A percentile compares a stretch with the other conserved stretches of the same genome.
Conservation (phyloP, 2,113 vertebrate genomes). For the Collichthys lucidus region DNA sequence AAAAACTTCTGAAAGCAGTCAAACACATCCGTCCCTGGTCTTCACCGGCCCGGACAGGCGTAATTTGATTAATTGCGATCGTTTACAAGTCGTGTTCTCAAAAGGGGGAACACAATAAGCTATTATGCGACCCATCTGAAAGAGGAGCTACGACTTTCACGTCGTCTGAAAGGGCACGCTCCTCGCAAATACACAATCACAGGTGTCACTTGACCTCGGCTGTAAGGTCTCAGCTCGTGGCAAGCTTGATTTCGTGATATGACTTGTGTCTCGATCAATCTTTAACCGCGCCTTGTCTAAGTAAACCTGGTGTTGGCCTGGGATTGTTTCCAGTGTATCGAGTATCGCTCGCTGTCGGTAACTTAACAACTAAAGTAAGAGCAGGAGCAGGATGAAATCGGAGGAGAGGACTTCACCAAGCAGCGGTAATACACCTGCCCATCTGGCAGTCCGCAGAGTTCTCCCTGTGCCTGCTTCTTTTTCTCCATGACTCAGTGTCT, state of each 20-base stretch:
- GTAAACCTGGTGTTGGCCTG: conserved; percentile 11
- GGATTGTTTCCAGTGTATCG: not conserved
- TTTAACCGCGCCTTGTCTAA: conserved; percentile 40
- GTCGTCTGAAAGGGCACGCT: conserved; percentile 13
- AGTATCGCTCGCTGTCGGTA: conserved; percentile 43
- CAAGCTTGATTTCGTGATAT: conserved; percentile 21
- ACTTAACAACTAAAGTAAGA: conserved; percentile 38
- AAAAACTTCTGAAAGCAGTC: not conserved
- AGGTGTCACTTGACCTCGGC: conserved; percentile 32
- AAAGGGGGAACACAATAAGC: conserved; percentile 33
- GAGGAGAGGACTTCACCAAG: conserved; percentile 35
- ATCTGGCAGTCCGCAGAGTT: not conserved
- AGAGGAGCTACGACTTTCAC: conserved; percentile 35
- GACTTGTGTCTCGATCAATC: conserved; percentile 53
- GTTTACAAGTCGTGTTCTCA: conserved; percentile 40
- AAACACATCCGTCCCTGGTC: not conserved
- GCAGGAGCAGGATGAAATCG: conserved; percentile 33
- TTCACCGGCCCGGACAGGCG: not conserved
- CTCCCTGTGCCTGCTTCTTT: conserved; percentile 9
- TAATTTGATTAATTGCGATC: conserved; percentile 53
- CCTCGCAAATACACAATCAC: conserved; percentile 27
- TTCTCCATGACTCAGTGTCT: conserved; percentile 52
- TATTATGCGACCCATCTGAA: conserved; percentile 12
- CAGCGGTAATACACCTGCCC: conserved; percentile 19
- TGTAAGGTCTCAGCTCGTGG: conserved; percentile 22